Base-by-base conservation (phyloP, 2,113 vertebrate genomes). In the Odocoileus hemionus region DNA sequence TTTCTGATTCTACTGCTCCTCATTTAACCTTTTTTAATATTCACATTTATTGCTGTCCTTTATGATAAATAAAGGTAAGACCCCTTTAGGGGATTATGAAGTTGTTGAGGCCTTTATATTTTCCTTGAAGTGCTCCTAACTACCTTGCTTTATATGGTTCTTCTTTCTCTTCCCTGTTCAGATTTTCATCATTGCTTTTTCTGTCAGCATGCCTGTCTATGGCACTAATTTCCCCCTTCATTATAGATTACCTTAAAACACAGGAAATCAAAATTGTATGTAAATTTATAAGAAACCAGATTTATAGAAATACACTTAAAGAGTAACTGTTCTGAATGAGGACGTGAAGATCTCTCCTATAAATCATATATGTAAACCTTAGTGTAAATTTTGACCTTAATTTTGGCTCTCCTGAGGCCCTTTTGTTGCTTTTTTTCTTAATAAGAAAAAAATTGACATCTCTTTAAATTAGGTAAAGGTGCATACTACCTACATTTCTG, bases 21-120 rank as follows among this genome's bases (percentile, higher is more conserved):
- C 36, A 70, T 82, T 60, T 64, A 83, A 76, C 23, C 54, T 60
- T 85, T 21, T 92, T 86, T 43, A 43, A 58, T 39, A 80, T 15
- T 88, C 33, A 50, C 14, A 64, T 84, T 88, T 88, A n/a, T 88
- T n/a, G 2, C 25, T 96, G 17, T 64, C 54, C 58, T 92, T 33
- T 92, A 84, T 87, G 82, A 54, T 64, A 93, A 95, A 74, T 61
- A 93, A 87, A 87, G n/a, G 8, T 83, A 67, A 90, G 61, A 58
- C 33, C 10, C 16, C 15, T 8, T 17, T 86, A 60, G 23, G 55
- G 33, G 25, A 89, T 88, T 80, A 64, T 86, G 30, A 91, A n/a
- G 52, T 61, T 83, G 2, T 83, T 95, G 55, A 91, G 14, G 6
- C 52, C 26, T 80, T 13, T 74, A 52, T 88, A 11, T 43, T 64